Evolutionary conservation across 2,113 vertebrate species (phyloP).

Genomic region (Colinus virginianus): DNA sequence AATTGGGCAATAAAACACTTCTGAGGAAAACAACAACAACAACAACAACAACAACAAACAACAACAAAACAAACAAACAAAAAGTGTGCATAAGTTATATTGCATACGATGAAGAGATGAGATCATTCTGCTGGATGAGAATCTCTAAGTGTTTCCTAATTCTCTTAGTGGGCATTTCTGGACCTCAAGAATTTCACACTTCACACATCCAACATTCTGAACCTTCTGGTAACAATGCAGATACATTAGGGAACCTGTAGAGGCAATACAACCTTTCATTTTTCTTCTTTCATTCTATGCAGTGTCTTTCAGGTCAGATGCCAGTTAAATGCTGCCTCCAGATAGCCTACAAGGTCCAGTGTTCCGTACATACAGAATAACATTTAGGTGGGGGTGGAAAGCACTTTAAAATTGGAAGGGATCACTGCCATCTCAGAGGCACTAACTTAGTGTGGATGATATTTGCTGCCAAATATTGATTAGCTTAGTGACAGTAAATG

Average conservation of each 20-base stretch:
- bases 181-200: slow-evolving; percentile 62
- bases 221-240: slow-evolving; percentile 16
- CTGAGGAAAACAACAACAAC: neutral
- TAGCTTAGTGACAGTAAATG: neutral
- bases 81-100: neutral
- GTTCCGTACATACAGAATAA: neutral
- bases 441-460: neutral
- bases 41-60: slow-evolving; percentile 6
- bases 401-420: neutral
- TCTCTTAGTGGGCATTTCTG: slow-evolving; percentile 42
- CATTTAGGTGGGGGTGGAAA: neutral
- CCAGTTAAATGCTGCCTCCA: slow-evolving; percentile 25
- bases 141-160: slow-evolving; percentile 64
- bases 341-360: neutral
- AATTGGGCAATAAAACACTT: slow-evolving; percentile 48
- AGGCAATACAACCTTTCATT: neutral
- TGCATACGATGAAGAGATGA: slow-evolving; percentile 19
- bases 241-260: neutral
- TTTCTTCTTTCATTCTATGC: neutral
- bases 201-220: slow-evolving; percentile 57
- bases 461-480: neutral
- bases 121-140: slow-evolving; percentile 20
- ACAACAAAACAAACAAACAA: no score
- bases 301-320: slow-evolving; percentile 13
- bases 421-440: neutral